Conservation (phyloP, 2,113 vertebrate species). For the Menidia beryllina region DNA sequence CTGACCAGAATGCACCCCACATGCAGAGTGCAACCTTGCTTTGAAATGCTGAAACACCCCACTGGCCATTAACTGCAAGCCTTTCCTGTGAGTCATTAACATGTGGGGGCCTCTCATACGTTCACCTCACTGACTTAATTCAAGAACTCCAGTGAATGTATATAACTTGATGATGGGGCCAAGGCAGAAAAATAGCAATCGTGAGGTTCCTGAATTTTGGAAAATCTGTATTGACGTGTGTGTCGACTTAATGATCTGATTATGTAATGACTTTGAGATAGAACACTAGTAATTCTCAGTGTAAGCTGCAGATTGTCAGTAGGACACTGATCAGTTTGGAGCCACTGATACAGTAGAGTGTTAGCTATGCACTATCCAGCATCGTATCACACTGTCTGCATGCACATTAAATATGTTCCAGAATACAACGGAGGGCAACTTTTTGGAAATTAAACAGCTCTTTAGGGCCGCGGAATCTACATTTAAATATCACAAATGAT, state of each 20-base stretch:
- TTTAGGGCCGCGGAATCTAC: slow-evolving; percentile 5
- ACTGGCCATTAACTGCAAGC: slow-evolving; percentile 47
- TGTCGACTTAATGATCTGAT: slow-evolving; percentile 30
- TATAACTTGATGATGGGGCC: slow-evolving; percentile 5
- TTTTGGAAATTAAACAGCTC: slow-evolving; percentile 11
- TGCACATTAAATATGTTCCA: slow-evolving; percentile 15
- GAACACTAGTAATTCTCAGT: neutral
- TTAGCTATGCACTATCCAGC: neutral
- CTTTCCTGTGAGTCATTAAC: slow-evolving; percentile 59
- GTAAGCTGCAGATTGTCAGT: slow-evolving; percentile 5
- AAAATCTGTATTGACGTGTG: neutral
- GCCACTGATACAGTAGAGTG: slow-evolving; percentile 2
- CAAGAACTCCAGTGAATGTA: slow-evolving; percentile 20
- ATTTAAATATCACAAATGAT: slow-evolving; percentile 20
- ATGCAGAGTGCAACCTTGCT: slow-evolving; percentile 60
- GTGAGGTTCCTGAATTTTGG: slow-evolving; percentile 16
- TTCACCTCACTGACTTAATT: slow-evolving; percentile 34
- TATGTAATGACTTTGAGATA: neutral
- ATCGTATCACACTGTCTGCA: slow-evolving; percentile 8
- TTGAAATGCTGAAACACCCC: slow-evolving; percentile 49
- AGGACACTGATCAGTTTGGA: slow-evolving; percentile 12
- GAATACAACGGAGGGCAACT: slow-evolving; percentile 12
- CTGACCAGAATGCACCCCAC: slow-evolving; percentile 50
- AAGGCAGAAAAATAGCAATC: slow-evolving; percentile 27
- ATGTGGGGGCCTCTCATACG: slow-evolving; percentile 19